Conservation (phyloP, 2,888 invertebrate genomes). For the Troides oblongomaculatus region DNA sequence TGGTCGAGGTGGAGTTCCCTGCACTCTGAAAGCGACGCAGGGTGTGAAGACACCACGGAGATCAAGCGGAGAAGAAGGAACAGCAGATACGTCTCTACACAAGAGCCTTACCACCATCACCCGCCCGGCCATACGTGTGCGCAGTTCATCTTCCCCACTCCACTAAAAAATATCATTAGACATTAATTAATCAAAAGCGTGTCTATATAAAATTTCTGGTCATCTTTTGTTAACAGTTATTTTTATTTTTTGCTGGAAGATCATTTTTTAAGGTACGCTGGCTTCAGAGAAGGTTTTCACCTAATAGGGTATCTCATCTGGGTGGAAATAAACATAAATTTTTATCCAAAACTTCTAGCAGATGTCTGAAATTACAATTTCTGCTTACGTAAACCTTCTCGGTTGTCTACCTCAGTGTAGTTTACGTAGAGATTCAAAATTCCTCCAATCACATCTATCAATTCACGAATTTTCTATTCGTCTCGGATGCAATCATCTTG, state of each 20-base stretch:
- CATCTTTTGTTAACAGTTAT: neutral
- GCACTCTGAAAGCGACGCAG: conserved; percentile 92
- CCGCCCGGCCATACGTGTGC: conserved; percentile 88
- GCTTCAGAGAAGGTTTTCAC: too few species aligned
- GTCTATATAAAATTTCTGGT: neutral
- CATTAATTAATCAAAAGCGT: too few species aligned
- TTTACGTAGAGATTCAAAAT: too few species aligned
- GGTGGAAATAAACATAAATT: too few species aligned
- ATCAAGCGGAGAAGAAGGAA: conserved; percentile 72
- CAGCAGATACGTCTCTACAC: conserved; percentile 85
- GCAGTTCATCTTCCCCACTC: conserved; percentile 89
- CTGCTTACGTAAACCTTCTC: too few species aligned
- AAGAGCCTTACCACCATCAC: conserved; percentile 89
- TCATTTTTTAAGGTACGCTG: too few species aligned
- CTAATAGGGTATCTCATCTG: too few species aligned
- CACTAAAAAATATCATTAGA: conserved; percentile 77
- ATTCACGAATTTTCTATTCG: neutral
- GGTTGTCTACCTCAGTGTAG: too few species aligned
- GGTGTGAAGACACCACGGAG: conserved; percentile 86
- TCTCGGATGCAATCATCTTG: neutral
- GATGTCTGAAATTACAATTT: too few species aligned
- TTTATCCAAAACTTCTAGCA: too few species aligned
- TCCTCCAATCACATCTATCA: neutral
- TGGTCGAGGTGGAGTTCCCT: conserved; percentile 87
- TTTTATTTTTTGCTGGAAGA: neutral